Evolutionary conservation across 53 echinoderm and acorn worm genomes (phyloP), one percentile per base, ranked within the genome.

Genomic region (Apostichopus leukothele): DNA sequence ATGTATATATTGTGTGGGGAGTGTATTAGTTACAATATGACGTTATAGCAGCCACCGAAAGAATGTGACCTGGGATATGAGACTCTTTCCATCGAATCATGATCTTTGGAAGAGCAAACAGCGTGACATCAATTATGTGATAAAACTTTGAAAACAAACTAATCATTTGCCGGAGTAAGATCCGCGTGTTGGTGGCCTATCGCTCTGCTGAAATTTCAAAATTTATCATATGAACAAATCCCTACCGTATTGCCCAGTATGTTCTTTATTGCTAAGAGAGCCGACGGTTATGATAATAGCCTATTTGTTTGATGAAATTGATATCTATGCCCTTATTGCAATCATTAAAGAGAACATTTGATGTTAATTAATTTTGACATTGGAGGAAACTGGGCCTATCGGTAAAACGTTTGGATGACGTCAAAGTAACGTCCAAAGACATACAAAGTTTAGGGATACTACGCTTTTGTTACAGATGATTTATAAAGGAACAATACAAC

Each of bases 81-180:
- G n/a, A 79, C 53, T 79, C 51, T 79, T 11, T 53, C 52, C 53
- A 1, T 79, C 18, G 51, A 51, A 79, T 79, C 53, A 19, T 51
- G 53, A 16, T 63, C 63, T 79, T 53, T 4, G 53, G 18, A 52
- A 51, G 79, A 53, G 79, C 51, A 10, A 79, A 79, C 79, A 79
- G 79, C 79, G 50, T 79, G 79, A 79, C 51, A 51, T 79, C 79
- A 79, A 79, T 79, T 79, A 79, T 52, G 52, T 79, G 9, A 79
- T 79, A 79, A 79, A 79, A 79, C 39, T 51, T 79, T 50, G 53
- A 79, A 79, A 79, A 79, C 79, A 79, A 79, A 79, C 79, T 51
- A 79, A 79, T 63, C 11, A 63, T 63, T 63, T 63, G 63, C 0
- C 63, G 11, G 63, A 13, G 16, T 63, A 63, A 13, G 11, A 63